A percentile compares a stretch with the other conserved stretches of the same genome.
These are phyloP conservation scores for Phalloptychus januarius DNA, from an alignment of 2,797 vertebrate genomes.

Conservation along the genomic window DNA sequence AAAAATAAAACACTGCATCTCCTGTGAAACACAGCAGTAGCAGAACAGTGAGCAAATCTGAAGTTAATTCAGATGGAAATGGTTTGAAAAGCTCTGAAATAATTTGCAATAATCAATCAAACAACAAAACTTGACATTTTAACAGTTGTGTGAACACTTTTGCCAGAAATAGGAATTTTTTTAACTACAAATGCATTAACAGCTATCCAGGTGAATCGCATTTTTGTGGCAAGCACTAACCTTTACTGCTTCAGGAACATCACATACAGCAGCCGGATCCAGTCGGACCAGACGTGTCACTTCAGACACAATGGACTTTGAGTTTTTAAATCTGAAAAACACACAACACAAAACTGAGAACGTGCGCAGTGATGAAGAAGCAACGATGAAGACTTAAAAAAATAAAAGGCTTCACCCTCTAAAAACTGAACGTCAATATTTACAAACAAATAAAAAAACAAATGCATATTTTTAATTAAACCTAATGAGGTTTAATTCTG, in stretches of 20 bases:
- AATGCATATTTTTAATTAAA: not conserved
- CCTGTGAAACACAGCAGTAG: not conserved
- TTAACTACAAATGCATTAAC: not conserved
- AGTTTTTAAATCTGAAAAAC: conserved; percentile 91
- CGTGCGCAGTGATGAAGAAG: not conserved
- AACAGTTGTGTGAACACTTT: not conserved
- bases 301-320: conserved; percentile 92
- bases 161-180: too few relatives aligned
- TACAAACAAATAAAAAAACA: not conserved
- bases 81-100: not conserved
- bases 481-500: not conserved
- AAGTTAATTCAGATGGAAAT: not conserved
- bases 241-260: conserved; percentile 95
- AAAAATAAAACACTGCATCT: not conserved
- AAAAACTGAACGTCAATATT: not conserved
- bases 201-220: not conserved
- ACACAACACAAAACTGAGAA: not conserved
- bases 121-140: not conserved
- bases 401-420: not conserved
- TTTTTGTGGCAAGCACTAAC: conserved; percentile 60
- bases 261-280: conserved; percentile 94
- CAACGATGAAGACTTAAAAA: not conserved
- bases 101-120: not conserved
- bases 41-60: not conserved
- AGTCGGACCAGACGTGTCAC: conserved; percentile 94